Base-by-base conservation (phyloP, 30 jellyfish, hydroid and myxozoan genomes). In the Turritopsis dohrnii region DNA sequence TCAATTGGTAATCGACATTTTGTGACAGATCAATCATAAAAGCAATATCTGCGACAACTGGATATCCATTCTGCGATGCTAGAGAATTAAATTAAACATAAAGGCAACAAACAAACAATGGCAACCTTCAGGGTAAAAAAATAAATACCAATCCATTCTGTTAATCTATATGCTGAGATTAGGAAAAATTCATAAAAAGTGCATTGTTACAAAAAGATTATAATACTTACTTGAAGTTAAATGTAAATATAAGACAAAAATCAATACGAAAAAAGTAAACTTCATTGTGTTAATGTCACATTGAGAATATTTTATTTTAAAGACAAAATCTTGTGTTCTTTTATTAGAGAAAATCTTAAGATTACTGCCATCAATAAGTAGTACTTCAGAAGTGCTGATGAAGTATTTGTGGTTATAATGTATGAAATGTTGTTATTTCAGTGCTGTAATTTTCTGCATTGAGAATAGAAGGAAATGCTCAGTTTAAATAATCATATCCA, bases 11-110 rank as follows among this genome's bases (percentile, higher is more conserved):
- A 0, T 84, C 26, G 28, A 87, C 91, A 17, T 74, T 84, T 21
- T 28, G 53, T 18, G 98, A 75, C 1, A 82, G 79, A 53, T 93
- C 98, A 74, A 93, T 85, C 52, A 93, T n/a, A 65, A 93, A 86
- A 16, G 92, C 98, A 80, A 93, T 86, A 80, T 88, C 95, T 30
- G 89, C 93, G 53, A 66, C 90, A 9, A 89, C 86, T 30, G 85
- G 88, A 25, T 28, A 77, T n/a, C 92, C 90, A 76, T 82, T 71
- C 53, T 72, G 83, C 8, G 91, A 83, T 66, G 71, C 95, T 86
- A 54, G 7, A 79, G 30, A 23, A 53, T 9, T 72, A 21, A 84
- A 74, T n/a, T n/a, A n/a, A n/a, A n/a, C n/a, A n/a, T n/a, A n/a
- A n/a, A n/a, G n/a, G n/a, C n/a, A n/a, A n/a, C n/a, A n/a, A n/a